phyloP scores from a whole-genome alignment of 2,888 invertebrate genomes.

The Melipona bicolor region DNA sequence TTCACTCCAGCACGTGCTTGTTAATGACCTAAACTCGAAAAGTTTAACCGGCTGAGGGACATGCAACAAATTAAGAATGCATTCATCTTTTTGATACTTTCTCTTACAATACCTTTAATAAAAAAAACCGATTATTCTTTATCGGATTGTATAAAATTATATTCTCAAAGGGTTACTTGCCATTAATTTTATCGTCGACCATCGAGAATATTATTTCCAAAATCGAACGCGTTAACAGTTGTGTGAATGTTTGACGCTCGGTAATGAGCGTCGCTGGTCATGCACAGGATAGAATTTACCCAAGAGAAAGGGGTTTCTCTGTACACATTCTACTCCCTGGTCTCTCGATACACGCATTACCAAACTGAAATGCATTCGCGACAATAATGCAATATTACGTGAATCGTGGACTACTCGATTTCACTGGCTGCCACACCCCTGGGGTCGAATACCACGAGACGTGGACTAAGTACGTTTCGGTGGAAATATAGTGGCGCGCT shows the following conservation, averaged over 20 bases:
- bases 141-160: too few species aligned
- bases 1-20: too few species aligned
- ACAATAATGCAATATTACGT: constrained; percentile 64
- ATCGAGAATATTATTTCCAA: too few species aligned
- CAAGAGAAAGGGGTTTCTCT: neutral
- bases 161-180: too few species aligned
- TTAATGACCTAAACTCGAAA: too few species aligned
- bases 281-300: neutral
- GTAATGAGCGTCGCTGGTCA: constrained; percentile 16
- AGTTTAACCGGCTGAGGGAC: too few species aligned
- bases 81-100: too few species aligned
- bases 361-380: constrained; percentile 46
- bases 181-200: too few species aligned
- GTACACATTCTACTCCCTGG: neutral
- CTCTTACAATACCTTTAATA: too few species aligned
- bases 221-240: neutral
- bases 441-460: neutral
- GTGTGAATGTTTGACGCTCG: neutral
- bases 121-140: too few species aligned
- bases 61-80: too few species aligned
- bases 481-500: neutral
- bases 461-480: neutral
- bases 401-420: constrained; percentile 46
- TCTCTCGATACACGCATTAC: constrained; percentile 36
- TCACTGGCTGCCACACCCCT: neutral